Evolutionary conservation across 2,113 vertebrate species (phyloP), one percentile per base, ranked within the genome.

Genomic region (Synchiropus splendidus): DNA sequence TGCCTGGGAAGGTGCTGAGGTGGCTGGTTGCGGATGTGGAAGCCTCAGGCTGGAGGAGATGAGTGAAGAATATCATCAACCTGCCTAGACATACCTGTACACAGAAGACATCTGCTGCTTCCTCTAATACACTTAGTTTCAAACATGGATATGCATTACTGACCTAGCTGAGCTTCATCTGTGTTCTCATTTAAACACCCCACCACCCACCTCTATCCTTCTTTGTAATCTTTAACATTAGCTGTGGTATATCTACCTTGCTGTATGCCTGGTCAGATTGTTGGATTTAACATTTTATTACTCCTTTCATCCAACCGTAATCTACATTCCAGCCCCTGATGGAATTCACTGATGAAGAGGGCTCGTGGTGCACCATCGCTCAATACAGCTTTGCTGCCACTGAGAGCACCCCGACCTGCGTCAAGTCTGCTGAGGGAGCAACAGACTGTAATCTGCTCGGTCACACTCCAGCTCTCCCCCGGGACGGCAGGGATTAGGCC

Each of bases 381-480:
- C 63, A 61, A 42, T 17, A 18, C 50, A 36, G 54, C 51, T 16
- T 9, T 16, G 39, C 18, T 16, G 39, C 10, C 27, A 53, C 50
- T 46, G 59, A 21, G 58, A 39, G 61, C 39, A 47, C 48, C 63
- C 63, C 63, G 57, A 48, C 9, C 27, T 10, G 16, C 42, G 59
- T 67, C 67, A 67, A 49, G 61, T 74, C 45, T 79, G 81, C 81
- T 86, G 84, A 82, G 75, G 69, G 77, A 51, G 82, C 75, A 76
- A 58, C 56, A 39, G 63, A 64, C 56, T 30, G 40, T 84, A 85
- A 86, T 82, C 75, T 74, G 70, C 66, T 81, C 60, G 55, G 81
- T 84, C 81, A 80, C 81, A 67, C 77, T 72, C 54, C 42, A 30
- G 66, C 68, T 72, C 61, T 79, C 79, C 70, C 48, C 45, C 17